phyloP scores from a whole-genome alignment of 2,888 invertebrate species.

The Enchytraeus crypticus region DNA sequence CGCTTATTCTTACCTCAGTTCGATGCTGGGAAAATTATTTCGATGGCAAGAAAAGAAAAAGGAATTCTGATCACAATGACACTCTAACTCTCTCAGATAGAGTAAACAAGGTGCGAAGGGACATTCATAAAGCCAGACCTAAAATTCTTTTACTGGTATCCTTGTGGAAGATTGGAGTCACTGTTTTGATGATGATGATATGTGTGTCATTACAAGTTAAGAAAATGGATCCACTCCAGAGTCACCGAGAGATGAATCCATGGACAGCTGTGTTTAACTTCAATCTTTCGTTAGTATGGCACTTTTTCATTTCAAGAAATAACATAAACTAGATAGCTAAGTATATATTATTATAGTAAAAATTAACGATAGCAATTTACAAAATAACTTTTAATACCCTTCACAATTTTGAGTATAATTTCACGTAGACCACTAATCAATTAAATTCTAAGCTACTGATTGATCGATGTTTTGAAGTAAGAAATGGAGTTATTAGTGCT shows the following conservation, averaged over 20 bases:
- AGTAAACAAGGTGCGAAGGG: conserved; percentile 29
- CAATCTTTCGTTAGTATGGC: conserved; percentile 4
- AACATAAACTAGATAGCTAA: too few relatives aligned
- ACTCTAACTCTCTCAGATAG: background rate
- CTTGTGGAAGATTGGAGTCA: conserved; percentile 35
- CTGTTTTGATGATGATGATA: conserved; percentile 16
- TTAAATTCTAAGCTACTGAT: too few relatives aligned
- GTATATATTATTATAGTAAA: too few relatives aligned
- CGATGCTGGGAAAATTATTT: conserved; percentile 81
- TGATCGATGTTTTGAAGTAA: too few relatives aligned
- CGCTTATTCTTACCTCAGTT: conserved; percentile 62
- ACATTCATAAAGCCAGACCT: conserved; percentile 48
- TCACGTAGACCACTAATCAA: too few relatives aligned
- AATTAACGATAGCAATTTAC: too few relatives aligned
- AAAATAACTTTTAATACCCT: too few relatives aligned
- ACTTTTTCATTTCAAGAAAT: too few relatives aligned
- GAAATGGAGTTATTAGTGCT: too few relatives aligned
- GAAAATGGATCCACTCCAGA: conserved; percentile 3
- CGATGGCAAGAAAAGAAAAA: conserved; percentile 32
- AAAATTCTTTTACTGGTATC: conserved; percentile 20
- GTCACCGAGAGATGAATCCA: background rate
- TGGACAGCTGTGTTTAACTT: conserved; percentile 9
- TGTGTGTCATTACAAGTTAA: conserved; percentile 2
- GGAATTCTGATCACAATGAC: too few relatives aligned
- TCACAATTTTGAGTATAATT: too few relatives aligned